Base-by-base conservation (phyloP, 1,140 invertebrate genomes). In the Nasonia longicornis region DNA sequence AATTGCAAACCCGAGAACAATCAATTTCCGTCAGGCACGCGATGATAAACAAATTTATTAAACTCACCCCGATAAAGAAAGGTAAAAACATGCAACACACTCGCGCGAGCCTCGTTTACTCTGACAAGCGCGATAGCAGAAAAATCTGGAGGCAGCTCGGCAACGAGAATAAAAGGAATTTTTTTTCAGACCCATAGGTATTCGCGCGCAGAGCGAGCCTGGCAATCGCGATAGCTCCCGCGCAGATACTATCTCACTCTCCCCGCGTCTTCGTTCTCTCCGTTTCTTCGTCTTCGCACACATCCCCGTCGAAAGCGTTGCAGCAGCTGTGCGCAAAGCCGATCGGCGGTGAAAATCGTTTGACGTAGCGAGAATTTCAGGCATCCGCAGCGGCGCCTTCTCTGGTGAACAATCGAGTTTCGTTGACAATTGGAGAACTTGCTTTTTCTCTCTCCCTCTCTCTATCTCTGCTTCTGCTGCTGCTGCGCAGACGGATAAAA, bases 311-410 rank as follows among this genome's bases (percentile, higher is more conserved):
- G 52, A 58, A 58, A 58, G n/a, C 16, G 52, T 20, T 20, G 48
- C 52, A 58, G 20, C 52, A 58, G 20, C 52, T 58, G 52, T n/a
- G 6, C 14, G 77, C 76, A 81, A 84, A 70, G 72, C 58, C 26
- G 29, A 42, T 71, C 35, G 69, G 2, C 69, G 16, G 69, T 14
- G 69, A 58, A 74, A 52, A 74, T 74, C 70, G 70, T 69, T 72
- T 85, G 85, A 86, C 82, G 81, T 83, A 82, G 64, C 26, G 29
- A 74, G 82, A 83, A 85, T 86, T 86, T 82, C 69, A 80, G 81
- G 84, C 86, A 86, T 83, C 66, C 77, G 66, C 42, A 63, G 83
- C 85, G 80, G 85, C 82, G 85, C 85, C 85, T 86, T 86, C 84
- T 81, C 82, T 38, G 81, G 85, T 52, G 80, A 85, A 85, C 82